Evolutionary conservation across 2,888 invertebrate species (phyloP).

Genomic region (Sialis lutaria): DNA sequence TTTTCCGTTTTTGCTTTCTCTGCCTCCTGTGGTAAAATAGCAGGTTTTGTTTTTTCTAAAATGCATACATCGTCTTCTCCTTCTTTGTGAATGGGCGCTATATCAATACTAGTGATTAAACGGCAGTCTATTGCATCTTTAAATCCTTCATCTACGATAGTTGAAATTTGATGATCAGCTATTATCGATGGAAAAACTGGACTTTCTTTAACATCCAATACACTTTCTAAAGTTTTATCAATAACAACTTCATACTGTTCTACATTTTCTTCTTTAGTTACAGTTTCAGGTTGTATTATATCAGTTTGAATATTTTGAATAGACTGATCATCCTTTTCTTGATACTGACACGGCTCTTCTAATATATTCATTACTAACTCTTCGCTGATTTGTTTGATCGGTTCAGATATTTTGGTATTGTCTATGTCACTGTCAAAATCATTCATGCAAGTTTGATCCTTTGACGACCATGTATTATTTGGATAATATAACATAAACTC

Average conservation of each 20-base stretch:
- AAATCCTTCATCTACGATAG: not conserved
- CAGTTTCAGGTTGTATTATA: not conserved
- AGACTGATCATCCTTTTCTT: not conserved
- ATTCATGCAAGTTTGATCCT: too few relatives aligned
- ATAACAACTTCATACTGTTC: not conserved
- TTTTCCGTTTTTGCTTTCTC: conserved; percentile 10
- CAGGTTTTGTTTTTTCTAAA: too few relatives aligned
- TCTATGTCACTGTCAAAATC: too few relatives aligned
- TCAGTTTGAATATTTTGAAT: not conserved
- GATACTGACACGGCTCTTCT: too few relatives aligned
- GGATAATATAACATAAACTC: too few relatives aligned
- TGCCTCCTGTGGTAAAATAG: conserved; percentile 1
- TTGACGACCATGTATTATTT: too few relatives aligned
- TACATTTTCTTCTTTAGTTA: not conserved
- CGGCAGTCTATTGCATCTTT: not conserved
- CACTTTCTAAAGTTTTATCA: not conserved
- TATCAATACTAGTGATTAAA: not conserved
- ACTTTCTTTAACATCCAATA: not conserved
- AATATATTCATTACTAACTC: too few relatives aligned
- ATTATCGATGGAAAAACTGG: not conserved
- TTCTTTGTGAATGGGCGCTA: conserved; percentile 6
- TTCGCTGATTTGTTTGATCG: too few relatives aligned
- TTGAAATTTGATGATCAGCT: not conserved
- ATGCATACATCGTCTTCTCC: conserved; percentile 3
- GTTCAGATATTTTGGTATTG: too few relatives aligned